Evolutionary conservation across 2,888 invertebrate genomes (phyloP), one percentile per base, ranked within the genome.

Genomic region (Diarsia brunnea): DNA sequence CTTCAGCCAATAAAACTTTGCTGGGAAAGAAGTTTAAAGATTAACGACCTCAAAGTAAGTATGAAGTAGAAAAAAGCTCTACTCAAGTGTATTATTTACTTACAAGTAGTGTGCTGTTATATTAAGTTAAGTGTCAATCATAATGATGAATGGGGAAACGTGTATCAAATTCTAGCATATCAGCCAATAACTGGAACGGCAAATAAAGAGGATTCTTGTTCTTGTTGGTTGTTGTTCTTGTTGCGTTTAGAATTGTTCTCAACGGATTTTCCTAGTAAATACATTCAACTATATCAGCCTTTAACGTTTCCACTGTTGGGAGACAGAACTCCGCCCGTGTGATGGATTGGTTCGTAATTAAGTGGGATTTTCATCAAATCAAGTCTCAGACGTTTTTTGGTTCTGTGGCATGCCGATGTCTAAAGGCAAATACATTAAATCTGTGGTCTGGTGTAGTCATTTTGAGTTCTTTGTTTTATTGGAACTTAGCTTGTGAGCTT

Each of bases 91-190:
- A n/a, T n/a, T 38, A 53, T 16, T 31, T 53, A 21, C 19, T 11
- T 38, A 47, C 24, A n/a, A 10, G 27, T 73, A 12, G 27, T 10
- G 27, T 60, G 19, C 55, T 47, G 45, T n/a, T n/a, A n/a, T n/a
- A 55, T 58, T 69, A 38, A 47, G 49, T 49, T 0, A 60, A n/a
- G 45, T 69, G 47, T 38, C 73, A 69, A 47, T 73, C 49, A 60
- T 0, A 27, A 49, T 71, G 27, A 63, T 72, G n/a, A 14, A 71
- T 27, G 21, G 49, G 27, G 16, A 38, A 70, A 43, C 27, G 1
- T 31, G 31, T 19, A 19, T 69, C 16, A 3, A 38, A 11, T 47
- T 58, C 16, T 12, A 53, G 16, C 16, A 27, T 49, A 38, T 19
- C 14, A 67, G 14, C 4, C 7, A 10, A 43, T 16, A 43, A 24